A percentile compares a stretch with the other conserved stretches of the same genome.
Evolutionary conservation across 2,113 vertebrate species (phyloP).

Genomic region (Anarrhichthys ocellatus): DNA sequence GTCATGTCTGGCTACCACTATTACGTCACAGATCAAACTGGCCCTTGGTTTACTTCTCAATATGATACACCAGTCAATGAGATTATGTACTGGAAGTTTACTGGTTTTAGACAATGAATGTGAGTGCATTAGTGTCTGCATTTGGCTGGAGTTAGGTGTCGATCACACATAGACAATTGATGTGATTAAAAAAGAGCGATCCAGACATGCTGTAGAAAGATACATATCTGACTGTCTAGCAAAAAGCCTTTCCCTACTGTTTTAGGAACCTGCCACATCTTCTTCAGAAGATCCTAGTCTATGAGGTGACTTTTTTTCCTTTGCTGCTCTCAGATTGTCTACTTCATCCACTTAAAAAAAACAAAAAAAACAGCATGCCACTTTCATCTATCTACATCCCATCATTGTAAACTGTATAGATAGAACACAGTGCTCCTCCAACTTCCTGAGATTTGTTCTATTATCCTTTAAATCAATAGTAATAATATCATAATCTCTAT

Average conservation of each 20-base stretch:
- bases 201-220: constrained; percentile 37
- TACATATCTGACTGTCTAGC: constrained; percentile 27
- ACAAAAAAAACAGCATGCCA: neutral
- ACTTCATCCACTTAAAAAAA: neutral
- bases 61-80: neutral
- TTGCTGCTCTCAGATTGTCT: neutral
- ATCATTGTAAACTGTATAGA: neutral
- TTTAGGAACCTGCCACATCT: constrained; percentile 1
- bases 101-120: neutral
- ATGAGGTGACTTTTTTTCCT: neutral
- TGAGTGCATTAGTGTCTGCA: neutral
- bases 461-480: constrained; percentile 6
- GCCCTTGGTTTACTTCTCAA: neutral
- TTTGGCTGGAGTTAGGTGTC: neutral
- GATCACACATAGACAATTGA: neutral
- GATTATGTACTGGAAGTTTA: neutral
- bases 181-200: constrained; percentile 4
- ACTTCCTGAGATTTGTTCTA: neutral
- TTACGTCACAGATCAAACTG: constrained; percentile 2
- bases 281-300: constrained; percentile 12
- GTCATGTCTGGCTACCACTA: constrained; percentile 3
- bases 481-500: neutral
- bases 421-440: neutral
- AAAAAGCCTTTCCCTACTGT: neutral
- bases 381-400: neutral